Percentiles rank a stretch among this genome's conserved stretches.
These are phyloP conservation scores for Melieria picta DNA, from an alignment of 2,888 invertebrate species.

Conservation along the genomic window DNA sequence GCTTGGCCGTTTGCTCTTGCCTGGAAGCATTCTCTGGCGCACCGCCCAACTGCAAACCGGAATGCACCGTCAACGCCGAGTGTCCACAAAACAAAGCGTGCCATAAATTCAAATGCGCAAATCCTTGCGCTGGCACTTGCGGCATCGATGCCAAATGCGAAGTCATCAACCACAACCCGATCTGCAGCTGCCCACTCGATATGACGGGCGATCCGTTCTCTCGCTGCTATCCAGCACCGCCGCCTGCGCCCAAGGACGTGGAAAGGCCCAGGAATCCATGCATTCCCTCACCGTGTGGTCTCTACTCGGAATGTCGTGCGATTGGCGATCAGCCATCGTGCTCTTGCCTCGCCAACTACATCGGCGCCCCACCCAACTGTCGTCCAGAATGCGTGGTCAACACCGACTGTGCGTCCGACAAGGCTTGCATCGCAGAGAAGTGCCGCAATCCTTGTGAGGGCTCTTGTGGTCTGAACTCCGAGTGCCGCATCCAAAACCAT, in stretches of 20 bases:
- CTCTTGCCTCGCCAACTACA: conserved; percentile 72
- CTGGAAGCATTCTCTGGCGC: conserved; percentile 76
- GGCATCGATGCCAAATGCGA: conserved; percentile 81
- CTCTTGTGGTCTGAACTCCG: conserved; percentile 77
- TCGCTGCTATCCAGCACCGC: conserved; percentile 72
- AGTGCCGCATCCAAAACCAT: conserved; percentile 77
- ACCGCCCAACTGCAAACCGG: conserved; percentile 84
- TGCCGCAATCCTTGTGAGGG: conserved; percentile 78
- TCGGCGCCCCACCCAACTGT: conserved; percentile 77
- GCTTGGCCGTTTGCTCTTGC: conserved; percentile 82
- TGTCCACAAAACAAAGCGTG: conserved; percentile 83
- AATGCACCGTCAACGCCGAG: conserved; percentile 84
- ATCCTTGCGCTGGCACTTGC: conserved; percentile 85
- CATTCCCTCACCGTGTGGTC: conserved; percentile 77
- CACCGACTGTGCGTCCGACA: conserved; percentile 73
- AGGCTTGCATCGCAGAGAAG: conserved; percentile 77
- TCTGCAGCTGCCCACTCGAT: conserved; percentile 79
- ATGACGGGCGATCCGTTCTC: conserved; percentile 84
- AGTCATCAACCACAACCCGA: conserved; percentile 84
- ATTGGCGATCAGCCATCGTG: conserved; percentile 73
- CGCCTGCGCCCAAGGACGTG: conserved; percentile 51
- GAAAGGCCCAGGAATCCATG: conserved; percentile 70
- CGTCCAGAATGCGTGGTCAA: conserved; percentile 73
- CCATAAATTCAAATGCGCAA: conserved; percentile 81
- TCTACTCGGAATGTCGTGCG: conserved; percentile 75